A percentile compares a stretch with the other conserved stretches of the same genome.
Evolutionary conservation across 2,888 invertebrate genomes (phyloP).

Genomic region (Drosophila meridiana): DNA sequence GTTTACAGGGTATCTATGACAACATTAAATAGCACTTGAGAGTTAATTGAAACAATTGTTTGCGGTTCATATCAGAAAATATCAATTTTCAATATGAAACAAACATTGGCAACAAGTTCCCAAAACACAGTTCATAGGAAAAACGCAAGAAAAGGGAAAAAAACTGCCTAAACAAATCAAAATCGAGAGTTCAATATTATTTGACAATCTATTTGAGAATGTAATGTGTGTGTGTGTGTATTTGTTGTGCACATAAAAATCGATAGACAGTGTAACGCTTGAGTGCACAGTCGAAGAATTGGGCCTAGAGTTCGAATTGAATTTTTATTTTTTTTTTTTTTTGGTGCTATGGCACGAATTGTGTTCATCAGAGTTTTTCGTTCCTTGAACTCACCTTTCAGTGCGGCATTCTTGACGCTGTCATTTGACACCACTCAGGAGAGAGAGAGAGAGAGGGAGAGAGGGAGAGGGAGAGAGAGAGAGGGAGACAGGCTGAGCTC

Average conservation of each 20-base stretch:
- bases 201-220: constrained; percentile 53
- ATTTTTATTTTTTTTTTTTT: constrained; percentile 13
- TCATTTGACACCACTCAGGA: constrained; percentile 66
- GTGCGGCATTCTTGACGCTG: constrained; percentile 40
- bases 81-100: constrained; percentile 49
- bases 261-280: constrained; percentile 53
- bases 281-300: constrained; percentile 35
- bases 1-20: constrained; percentile 15
- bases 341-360: constrained; percentile 43
- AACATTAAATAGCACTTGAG: constrained; percentile 37
- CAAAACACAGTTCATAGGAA: constrained; percentile 39
- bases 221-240: constrained; percentile 29
- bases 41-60: constrained; percentile 59
- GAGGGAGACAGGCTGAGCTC: not conserved
- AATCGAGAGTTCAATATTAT: constrained; percentile 39
- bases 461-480: not conserved
- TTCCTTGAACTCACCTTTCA: constrained; percentile 54
- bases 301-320: constrained; percentile 34
- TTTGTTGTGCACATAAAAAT: constrained; percentile 55
- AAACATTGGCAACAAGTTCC: constrained; percentile 50
- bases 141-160: constrained; percentile 12
- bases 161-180: constrained; percentile 56
- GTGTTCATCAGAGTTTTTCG: constrained; percentile 26
- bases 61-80: constrained; percentile 52
- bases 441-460: not conserved